Percentiles rank a stretch among this genome's conserved stretches.
phyloP scores from a whole-genome alignment of 2,797 vertebrate genomes.

The Oreochromis mossambicus region DNA sequence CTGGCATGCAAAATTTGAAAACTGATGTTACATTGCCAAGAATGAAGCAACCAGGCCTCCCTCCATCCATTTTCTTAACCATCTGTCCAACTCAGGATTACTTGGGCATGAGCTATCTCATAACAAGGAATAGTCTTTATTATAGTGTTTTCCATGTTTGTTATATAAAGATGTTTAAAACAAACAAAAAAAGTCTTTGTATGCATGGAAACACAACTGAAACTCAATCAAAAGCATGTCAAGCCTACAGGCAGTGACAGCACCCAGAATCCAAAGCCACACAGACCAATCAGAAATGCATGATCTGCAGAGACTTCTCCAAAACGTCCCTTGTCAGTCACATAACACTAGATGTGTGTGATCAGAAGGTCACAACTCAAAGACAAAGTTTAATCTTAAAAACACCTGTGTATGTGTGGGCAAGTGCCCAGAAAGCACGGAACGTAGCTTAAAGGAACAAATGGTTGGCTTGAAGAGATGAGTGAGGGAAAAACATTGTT shows the following conservation, averaged over 20 bases:
- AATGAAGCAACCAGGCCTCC: background rate
- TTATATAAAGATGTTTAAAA: background rate
- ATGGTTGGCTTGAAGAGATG: fast-evolving
- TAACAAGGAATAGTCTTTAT: background rate
- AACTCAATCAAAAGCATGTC: background rate
- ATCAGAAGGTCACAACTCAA: background rate
- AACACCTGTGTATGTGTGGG: fast-evolving
- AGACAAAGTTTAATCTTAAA: background rate
- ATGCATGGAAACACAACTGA: background rate
- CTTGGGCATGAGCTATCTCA: background rate
- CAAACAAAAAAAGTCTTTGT: background rate
- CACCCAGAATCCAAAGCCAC: no score
- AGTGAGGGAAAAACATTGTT: background rate
- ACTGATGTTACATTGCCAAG: background rate
- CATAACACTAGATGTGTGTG: background rate
- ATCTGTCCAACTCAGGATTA: background rate
- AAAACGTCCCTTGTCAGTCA: background rate
- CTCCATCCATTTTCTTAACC: background rate
- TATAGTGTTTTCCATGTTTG: background rate
- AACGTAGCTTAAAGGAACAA: background rate
- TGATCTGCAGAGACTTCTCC: background rate
- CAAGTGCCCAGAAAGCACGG: fast-evolving
- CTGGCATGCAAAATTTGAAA: background rate
- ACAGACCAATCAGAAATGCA: background rate
- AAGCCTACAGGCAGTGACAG: background rate